Evolutionary conservation across 2,113 vertebrate species (phyloP).

Genomic region (Lanius ludovicianus): DNA sequence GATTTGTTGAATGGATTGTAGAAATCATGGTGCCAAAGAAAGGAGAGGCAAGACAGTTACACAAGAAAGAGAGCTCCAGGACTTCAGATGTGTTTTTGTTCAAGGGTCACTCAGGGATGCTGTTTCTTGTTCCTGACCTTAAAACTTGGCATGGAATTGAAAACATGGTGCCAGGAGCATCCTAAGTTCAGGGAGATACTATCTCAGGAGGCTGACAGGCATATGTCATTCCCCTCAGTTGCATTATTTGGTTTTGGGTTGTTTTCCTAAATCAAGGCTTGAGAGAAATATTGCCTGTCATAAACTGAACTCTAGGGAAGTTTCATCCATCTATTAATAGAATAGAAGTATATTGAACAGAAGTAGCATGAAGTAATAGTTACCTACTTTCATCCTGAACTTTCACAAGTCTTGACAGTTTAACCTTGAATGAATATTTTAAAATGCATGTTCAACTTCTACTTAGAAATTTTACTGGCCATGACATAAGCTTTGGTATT

Average conservation of each 20-base stretch:
- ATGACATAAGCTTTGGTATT: neutral
- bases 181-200: neutral
- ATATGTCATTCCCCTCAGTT: neutral
- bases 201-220: neutral
- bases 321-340: neutral
- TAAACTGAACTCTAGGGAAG: neutral
- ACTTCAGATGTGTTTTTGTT: neutral
- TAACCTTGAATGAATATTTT: slow-evolving; percentile 44
- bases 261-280: neutral
- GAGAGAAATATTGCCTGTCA: neutral
- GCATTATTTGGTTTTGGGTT: neutral
- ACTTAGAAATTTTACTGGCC: neutral
- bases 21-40: neutral
- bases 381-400: neutral
- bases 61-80: neutral
- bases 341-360: neutral
- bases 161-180: neutral
- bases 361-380: neutral
- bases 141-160: neutral
- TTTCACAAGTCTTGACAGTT: slow-evolving; percentile 18
- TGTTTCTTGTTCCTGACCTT: neutral
- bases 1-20: neutral
- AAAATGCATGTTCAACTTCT: neutral
- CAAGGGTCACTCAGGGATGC: neutral
- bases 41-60: neutral